These are phyloP conservation scores for Sepioteuthis lessoniana DNA, from an alignment of 2,888 invertebrate genomes.

Conservation along the genomic window DNA sequence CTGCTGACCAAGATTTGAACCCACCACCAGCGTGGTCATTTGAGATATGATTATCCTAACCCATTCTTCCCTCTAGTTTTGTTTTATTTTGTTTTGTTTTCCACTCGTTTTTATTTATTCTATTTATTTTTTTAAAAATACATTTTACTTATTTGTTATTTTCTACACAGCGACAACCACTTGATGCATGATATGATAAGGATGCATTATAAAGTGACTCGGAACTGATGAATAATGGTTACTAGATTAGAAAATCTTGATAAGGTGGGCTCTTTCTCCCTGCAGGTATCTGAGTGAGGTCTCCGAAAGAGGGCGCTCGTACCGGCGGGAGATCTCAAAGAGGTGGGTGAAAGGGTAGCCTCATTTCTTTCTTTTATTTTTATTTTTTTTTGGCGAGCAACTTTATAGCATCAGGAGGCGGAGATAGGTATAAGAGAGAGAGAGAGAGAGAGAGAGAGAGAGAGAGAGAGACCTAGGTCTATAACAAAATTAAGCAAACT, in stretches of 20 bases:
- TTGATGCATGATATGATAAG: neutral
- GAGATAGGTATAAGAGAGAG: neutral
- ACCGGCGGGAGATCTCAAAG: neutral
- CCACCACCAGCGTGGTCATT: conserved; percentile 13
- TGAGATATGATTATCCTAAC: neutral
- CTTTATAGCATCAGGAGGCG: neutral
- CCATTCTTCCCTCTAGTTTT: fast-evolving
- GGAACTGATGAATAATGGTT: neutral
- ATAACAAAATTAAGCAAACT: no score
- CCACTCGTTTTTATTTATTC: no score
- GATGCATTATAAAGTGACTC: neutral
- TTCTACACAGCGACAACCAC: neutral
- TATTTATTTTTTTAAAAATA: no score
- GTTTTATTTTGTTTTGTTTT: no score
- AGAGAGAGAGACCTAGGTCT: no score
- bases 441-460: neutral
- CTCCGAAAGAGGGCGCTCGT: neutral
- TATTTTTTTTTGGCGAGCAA: neutral
- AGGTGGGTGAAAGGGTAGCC: neutral
- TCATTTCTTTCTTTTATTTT: no score
- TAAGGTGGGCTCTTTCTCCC: neutral
- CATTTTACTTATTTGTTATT: neutral
- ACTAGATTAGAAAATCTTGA: neutral
- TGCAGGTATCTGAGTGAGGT: neutral
- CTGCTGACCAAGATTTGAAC: neutral